A percentile compares a stretch with the other conserved stretches of the same genome.
phyloP scores from a whole-genome alignment of 1,140 invertebrate species.

The Tetramorium parvispinum region DNA sequence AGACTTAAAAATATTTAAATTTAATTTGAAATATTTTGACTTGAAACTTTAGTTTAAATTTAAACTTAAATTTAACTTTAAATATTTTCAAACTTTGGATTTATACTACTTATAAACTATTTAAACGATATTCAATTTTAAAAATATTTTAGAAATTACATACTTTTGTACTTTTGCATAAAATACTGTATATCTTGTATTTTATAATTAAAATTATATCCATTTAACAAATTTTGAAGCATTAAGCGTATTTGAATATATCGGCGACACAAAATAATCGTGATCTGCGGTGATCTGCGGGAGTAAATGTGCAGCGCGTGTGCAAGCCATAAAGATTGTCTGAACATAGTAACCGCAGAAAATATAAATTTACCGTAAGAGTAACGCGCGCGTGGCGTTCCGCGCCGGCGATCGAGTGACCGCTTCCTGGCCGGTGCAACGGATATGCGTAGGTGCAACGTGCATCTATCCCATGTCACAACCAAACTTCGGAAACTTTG shows the following conservation, averaged over 20 bases:
- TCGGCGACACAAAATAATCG: neutral
- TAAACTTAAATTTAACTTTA: neutral
- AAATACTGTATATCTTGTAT: neutral
- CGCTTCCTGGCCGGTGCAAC: slow-evolving; percentile 35
- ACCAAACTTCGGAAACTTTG: slow-evolving; percentile 5
- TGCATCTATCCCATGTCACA: slow-evolving; percentile 37
- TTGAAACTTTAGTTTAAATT: neutral
- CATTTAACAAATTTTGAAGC: neutral
- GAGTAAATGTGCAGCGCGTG: neutral
- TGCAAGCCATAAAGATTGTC: neutral
- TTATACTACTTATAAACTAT: neutral
- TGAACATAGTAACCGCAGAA: slow-evolving; percentile 10
- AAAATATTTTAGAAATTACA: no score
- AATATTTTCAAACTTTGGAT: neutral
- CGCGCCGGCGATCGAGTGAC: slow-evolving; percentile 15
- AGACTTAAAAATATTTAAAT: neutral
- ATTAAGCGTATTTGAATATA: neutral
- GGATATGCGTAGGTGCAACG: slow-evolving; percentile 50
- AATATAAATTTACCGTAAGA: slow-evolving; percentile 52
- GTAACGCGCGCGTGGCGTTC: slow-evolving; percentile 26
- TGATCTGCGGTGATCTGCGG: neutral
- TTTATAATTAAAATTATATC: neutral
- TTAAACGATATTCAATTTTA: no score
- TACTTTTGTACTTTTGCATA: no score
- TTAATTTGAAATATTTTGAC: neutral